Evolutionary conservation across 2,797 vertebrate genomes (phyloP), one percentile per base, ranked within the genome.

Genomic region (Amblyraja radiata): DNA sequence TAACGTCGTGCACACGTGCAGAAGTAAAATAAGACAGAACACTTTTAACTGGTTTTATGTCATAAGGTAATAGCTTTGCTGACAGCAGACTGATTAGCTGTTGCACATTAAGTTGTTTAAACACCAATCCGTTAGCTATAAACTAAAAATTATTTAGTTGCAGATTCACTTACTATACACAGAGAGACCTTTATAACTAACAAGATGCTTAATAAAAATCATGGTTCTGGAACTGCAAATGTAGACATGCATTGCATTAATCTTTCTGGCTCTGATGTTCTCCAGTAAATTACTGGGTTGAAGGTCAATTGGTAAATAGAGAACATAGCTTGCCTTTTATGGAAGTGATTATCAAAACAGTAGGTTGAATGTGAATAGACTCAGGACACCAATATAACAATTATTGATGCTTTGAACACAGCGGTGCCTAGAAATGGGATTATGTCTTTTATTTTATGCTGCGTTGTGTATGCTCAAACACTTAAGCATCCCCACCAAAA

Each of bases 81-180:
- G 83, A 86, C 83, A 86, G 28, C 83, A 86, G 28, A n/a, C 58
- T 86, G 58, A 86, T 86, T 86, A 86, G 61, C 83, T 6, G 58
- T 32, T 65, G 5, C 54, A 86, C 58, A 86, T 86, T 63, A 86
- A 63, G 58, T n/a, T 86, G 28, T 86, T 86, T 86, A 86, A 86
- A 86, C 83, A n/a, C 54, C 83, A 86, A 86, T 86, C 21, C 25
- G 25, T 63, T 86, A 58, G 25, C 83, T 5, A 18, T 86, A 61
- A 86, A 86, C 83, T 86, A 1, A 32, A 61, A 86, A 83, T 83
- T 83, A 80, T 80, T 80, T 80, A 39, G 78, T 36, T 39, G 78
- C 78, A 80, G 21, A 18, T 28, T 86, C 83, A 32, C 83, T 63
- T 18, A 16, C 28, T 63, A 14, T 61, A 86, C 25, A 14, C 83